Base-by-base conservation (phyloP, 2,888 invertebrate species). In the Himalopsyche tibetana region DNA sequence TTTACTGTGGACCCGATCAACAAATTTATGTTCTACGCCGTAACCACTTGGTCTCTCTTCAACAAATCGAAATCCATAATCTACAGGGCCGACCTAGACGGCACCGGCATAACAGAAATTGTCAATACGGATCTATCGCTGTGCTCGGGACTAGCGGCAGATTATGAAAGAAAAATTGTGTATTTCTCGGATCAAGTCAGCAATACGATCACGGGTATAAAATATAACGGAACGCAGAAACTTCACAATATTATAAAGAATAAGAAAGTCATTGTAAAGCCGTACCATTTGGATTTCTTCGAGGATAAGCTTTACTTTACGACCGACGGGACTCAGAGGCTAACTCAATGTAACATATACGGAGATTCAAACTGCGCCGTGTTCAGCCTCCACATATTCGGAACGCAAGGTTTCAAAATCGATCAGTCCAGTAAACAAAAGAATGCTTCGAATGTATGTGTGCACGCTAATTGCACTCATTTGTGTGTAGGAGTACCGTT, bases 281-380 rank as follows among this genome's bases (percentile, higher is more conserved):
- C 97, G 0, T 93, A 94, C 79, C 95, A 95, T 0, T 90, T 98
- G 38, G 94, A 94, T 6, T 92, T 97, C 79, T 96, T 95, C 90
- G 97, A 97, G 90, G 96, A 96, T 90, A 93, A 95, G 88, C 92
- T 98, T 0, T 98, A 96, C 91, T 97, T 96, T 93, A 91, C 95
- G 0, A 93, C 93, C 5, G 92, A 92, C 0, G 93, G 93, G 82
- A 91, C 93, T 0, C 94, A 93, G 80, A 93, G 93, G 38, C 91
- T 96, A 51, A 92, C 92, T 28, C 95, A 94, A 85, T 96, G 95
- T 89, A 91, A 91, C n/a, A 91, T 95, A 55, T 94, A 92, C 88
- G 95, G 94, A 0, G 88, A 90, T 8, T 91, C 91, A 51, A 89
- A 89, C 2, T 96, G 96, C 89, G 90, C 91, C 17, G 89, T 90